Evolutionary conservation across 2,113 vertebrate genomes (phyloP).

Genomic region (Dipodomys ordii): DNA sequence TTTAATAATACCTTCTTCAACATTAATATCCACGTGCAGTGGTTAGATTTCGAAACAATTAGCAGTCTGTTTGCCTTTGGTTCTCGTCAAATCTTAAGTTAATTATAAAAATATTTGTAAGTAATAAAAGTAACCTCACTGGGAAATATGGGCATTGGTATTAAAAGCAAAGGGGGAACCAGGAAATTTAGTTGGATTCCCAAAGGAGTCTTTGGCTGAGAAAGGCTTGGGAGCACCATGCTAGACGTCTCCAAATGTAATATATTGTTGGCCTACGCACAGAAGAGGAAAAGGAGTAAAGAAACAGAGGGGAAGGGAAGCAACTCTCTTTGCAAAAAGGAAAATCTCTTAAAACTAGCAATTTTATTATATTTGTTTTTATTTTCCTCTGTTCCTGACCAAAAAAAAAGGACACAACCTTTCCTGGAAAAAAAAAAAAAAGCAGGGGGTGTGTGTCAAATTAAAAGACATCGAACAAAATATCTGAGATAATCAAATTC

Average conservation of each 20-base stretch:
- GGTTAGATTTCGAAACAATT: constrained; percentile 72
- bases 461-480: constrained; percentile 47
- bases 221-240: constrained; percentile 38
- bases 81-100: constrained; percentile 71
- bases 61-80: constrained; percentile 66
- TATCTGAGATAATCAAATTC: constrained; percentile 47
- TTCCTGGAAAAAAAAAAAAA: not conserved
- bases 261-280: constrained; percentile 29
- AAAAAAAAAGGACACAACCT: constrained; percentile 27
- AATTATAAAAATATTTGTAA: constrained; percentile 79
- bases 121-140: constrained; percentile 74
- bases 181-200: constrained; percentile 70
- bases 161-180: constrained; percentile 67
- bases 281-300: constrained; percentile 51
- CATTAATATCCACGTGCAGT: constrained; percentile 61
- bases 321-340: constrained; percentile 15
- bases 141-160: constrained; percentile 57
- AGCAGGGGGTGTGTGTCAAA: not conserved
- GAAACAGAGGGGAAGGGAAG: constrained; percentile 28
- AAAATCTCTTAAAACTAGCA: constrained; percentile 55
- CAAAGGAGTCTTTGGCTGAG: constrained; percentile 64
- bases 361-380: constrained; percentile 9
- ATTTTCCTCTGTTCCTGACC: constrained; percentile 19
- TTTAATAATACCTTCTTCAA: constrained; percentile 69
- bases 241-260: constrained; percentile 66